Evolutionary conservation across 2,888 invertebrate species (phyloP).

Genomic region (Epinotia brunnichana): DNA sequence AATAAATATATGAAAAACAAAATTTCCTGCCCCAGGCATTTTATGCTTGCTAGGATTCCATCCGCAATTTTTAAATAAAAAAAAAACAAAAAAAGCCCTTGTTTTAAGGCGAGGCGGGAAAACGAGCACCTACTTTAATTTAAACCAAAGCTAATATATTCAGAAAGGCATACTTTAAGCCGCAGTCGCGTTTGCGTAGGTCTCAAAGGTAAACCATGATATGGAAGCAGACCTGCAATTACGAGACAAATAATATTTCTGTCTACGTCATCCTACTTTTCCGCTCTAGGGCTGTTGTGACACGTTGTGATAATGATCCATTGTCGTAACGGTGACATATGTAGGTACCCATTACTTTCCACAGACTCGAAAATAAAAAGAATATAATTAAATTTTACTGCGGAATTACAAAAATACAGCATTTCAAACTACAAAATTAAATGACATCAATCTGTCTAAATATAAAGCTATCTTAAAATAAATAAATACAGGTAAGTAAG

Average conservation of each 20-base stretch:
- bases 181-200: not conserved
- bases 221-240: not conserved
- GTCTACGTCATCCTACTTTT: slow-evolving; percentile 3
- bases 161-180: slow-evolving; percentile 16
- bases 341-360: not conserved
- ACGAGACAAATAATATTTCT: slow-evolving; percentile 16
- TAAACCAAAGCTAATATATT: slow-evolving; percentile 10
- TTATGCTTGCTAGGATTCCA: no score
- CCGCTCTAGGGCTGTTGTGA: not conserved
- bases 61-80: no score
- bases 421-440: not conserved
- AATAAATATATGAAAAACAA: no score
- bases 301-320: not conserved
- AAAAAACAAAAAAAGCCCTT: no score
- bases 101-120: no score
- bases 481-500: not conserved
- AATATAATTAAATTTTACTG: not conserved
- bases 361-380: not conserved
- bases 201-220: slow-evolving; percentile 12
- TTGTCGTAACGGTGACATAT: not conserved
- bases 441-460: not conserved
- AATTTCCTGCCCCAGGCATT: no score
- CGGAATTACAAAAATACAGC: not conserved
- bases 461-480: not conserved
- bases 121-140: not conserved